phyloP scores from a whole-genome alignment of 1,140 invertebrate species.

The Pseudomyrmex gracilis region DNA sequence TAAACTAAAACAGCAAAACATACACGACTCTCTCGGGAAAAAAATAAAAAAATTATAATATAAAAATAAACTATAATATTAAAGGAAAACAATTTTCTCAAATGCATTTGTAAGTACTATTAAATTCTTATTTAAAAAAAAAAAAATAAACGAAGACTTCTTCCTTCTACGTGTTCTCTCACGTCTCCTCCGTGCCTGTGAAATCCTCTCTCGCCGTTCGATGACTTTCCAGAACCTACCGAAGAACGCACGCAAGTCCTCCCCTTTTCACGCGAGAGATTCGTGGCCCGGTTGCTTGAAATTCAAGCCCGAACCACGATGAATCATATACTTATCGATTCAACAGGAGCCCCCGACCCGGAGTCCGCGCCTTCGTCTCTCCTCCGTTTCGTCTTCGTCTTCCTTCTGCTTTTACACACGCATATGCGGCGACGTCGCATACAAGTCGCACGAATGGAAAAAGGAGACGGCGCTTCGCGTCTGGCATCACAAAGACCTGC shows the following conservation, averaged over 20 bases:
- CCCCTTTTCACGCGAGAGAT: conserved; percentile 1
- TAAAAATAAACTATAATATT: not conserved
- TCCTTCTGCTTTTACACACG: conserved; percentile 67
- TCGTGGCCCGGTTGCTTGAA: conserved; percentile 75
- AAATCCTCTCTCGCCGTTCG: not conserved
- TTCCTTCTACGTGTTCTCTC: not conserved
- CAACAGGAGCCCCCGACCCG: conserved; percentile 75
- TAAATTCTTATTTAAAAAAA: not conserved
- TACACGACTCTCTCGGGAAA: not conserved
- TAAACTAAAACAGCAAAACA: not conserved
- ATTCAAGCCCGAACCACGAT: conserved; percentile 81
- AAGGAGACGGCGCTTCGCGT: conserved; percentile 71
- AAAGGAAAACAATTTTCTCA: not conserved
- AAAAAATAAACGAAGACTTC: not conserved
- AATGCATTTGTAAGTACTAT: not conserved
- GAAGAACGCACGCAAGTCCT: not conserved
- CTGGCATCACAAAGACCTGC: conserved; percentile 75
- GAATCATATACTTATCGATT: conserved; percentile 82
- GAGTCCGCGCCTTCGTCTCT: conserved; percentile 45
- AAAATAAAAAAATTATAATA: not conserved
- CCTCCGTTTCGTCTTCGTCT: conserved; percentile 54
- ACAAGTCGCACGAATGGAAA: conserved; percentile 70
- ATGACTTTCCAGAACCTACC: not conserved
- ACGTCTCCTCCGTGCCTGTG: not conserved
- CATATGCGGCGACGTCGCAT: conserved; percentile 41